Base-by-base conservation (phyloP, 2,888 invertebrate genomes). In the Drosophila koepferae region DNA sequence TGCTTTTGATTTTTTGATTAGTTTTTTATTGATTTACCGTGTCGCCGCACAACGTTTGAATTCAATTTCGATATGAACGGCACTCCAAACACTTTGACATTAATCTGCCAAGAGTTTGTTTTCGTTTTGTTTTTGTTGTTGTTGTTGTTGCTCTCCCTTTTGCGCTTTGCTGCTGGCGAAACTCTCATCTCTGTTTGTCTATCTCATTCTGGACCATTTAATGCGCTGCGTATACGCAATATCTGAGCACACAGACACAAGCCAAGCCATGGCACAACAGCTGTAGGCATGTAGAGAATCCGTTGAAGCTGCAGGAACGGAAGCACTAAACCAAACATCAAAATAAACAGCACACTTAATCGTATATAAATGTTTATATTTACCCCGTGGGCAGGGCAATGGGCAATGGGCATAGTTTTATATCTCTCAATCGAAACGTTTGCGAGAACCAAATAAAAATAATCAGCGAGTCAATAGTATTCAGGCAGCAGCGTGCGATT, bases 341-440 rank as follows among this genome's bases (percentile, higher is more conserved):
- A 86, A 89, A 86, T 86, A 89, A 86, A 86, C 90, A 90, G 81
- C 90, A 72, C 89, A 86, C 85, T 86, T 90, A 86, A 86, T 86
- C 89, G 86, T 86, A 79, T 81, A 86, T 86, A 86, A 88, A 90
- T 90, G 85, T 90, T 90, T 86, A 88, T 88, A 73, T 73, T 79
- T 79, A 67, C 80, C 60, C 77, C 23, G 60, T 54, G 34, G 64
- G 72, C 77, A 48, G 43, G 58, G 51, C 74, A 44, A 20, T 20
- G 23, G 23, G 23, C 23, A 23, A 28, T 51, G 76, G 75, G 73
- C 89, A 86, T 86, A 86, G 86, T 86, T 90, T 89, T 83, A 90
- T 90, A 77, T 80, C 89, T 80, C 89, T 90, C 90, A 80, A 84
- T 86, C 72, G 84, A 77, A 76, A 71, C 77, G 84, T 84, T 89